These are phyloP conservation scores for Lycopodina hypogea DNA, from an alignment of 37 sponge, comb jelly and placozoan genomes.

Conservation along the genomic window DNA sequence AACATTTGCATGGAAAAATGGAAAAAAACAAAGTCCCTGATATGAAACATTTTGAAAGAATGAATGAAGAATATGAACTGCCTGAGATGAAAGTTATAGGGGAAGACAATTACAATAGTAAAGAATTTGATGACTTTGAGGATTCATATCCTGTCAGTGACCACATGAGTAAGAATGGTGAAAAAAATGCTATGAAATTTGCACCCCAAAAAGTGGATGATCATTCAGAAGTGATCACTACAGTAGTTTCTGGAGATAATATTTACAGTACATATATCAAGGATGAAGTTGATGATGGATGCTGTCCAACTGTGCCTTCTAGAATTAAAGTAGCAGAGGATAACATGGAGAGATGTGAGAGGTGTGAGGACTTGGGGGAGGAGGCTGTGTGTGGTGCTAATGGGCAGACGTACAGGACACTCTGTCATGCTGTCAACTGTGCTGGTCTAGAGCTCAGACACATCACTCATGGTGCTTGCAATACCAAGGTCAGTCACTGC, in stretches of 20 bases:
- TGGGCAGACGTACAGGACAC: slow-evolving; percentile 48
- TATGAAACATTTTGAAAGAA: neutral
- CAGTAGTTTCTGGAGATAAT: neutral
- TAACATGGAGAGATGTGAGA: neutral
- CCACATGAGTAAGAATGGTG: no score
- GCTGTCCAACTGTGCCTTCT: neutral
- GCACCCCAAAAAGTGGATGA: no score
- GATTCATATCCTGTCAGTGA: no score
- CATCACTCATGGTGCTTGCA: slow-evolving; percentile 33
- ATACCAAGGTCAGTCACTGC: slow-evolving; percentile 5
- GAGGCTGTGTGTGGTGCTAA: slow-evolving; percentile 61
- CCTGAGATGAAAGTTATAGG: no score
- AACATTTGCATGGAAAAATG: neutral
- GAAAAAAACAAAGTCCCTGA: neutral
- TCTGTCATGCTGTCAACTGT: slow-evolving; percentile 67
- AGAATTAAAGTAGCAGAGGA: neutral
- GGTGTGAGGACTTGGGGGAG: slow-evolving; percentile 33
- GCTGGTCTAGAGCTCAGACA: slow-evolving; percentile 24
- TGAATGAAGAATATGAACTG: neutral
- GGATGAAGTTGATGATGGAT: neutral
- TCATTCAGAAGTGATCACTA: no score
- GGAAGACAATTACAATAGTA: no score
- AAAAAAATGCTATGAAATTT: no score
- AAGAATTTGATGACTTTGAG: no score
- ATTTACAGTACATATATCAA: neutral